phyloP scores from a whole-genome alignment of 2,888 invertebrate species.

The Leistus spinibarbis region DNA sequence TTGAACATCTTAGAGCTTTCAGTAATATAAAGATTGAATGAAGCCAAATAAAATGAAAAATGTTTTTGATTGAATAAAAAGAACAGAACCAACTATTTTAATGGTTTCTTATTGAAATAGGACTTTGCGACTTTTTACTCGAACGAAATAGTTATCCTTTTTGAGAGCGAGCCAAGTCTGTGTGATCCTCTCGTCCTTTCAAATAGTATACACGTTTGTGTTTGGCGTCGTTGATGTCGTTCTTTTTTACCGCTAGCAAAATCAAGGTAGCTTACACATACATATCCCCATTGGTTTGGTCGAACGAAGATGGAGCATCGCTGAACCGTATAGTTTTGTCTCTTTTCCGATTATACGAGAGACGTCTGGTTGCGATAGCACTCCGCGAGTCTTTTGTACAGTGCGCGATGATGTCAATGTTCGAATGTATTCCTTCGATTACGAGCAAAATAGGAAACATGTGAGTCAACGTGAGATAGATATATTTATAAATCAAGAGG shows the following conservation, averaged over 20 bases:
- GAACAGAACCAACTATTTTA: background rate
- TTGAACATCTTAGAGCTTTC: no score
- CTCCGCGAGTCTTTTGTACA: background rate
- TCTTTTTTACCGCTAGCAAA: background rate
- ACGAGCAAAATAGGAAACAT: background rate
- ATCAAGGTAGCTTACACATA: background rate
- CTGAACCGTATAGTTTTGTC: background rate
- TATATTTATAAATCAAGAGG: no score
- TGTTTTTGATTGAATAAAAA: background rate
- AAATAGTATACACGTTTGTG: background rate
- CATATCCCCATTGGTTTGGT: background rate
- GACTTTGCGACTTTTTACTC: background rate
- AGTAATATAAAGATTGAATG: no score
- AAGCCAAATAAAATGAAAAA: no score
- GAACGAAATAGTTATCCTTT: background rate
- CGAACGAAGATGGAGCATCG: background rate
- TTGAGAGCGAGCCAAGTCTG: conserved; percentile 2
- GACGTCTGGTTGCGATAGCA: background rate
- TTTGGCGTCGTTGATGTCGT: background rate
- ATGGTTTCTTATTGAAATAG: background rate
- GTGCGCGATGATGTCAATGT: background rate
- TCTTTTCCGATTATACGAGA: background rate
- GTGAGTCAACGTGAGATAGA: no score
- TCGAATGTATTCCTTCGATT: background rate
- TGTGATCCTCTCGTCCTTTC: background rate